phyloP scores from a whole-genome alignment of 2,888 invertebrate species.

The Pogonocherus hispidulus region DNA sequence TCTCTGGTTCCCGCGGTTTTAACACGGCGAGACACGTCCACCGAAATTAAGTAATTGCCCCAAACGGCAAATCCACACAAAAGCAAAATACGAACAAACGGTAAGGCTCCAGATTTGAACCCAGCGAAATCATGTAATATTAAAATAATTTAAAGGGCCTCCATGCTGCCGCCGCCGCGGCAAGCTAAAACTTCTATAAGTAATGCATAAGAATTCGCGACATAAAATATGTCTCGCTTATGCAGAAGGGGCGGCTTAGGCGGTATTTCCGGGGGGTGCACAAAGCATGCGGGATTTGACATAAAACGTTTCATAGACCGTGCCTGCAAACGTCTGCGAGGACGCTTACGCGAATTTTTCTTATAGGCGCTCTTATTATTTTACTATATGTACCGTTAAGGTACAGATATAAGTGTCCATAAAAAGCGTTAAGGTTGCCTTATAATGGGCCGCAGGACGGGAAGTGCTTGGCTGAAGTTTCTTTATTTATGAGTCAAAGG shows the following conservation, averaged over 20 bases:
- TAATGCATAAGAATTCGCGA: slow-evolving; percentile 58
- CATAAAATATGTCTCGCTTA: slow-evolving; percentile 61
- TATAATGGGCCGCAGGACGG: slow-evolving; percentile 19
- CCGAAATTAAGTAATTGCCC: slow-evolving; percentile 31
- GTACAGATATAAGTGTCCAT: slow-evolving; percentile 28
- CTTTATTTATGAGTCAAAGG: slow-evolving; percentile 26
- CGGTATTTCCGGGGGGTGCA: slow-evolving; percentile 46
- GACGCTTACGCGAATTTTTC: slow-evolving; percentile 22
- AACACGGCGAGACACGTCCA: background rate
- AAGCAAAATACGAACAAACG: slow-evolving; percentile 46
- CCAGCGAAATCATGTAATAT: slow-evolving; percentile 65
- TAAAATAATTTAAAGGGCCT: slow-evolving; percentile 66
- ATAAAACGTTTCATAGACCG: slow-evolving; percentile 50
- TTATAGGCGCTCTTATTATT: slow-evolving; percentile 23
- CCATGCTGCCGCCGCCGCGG: slow-evolving; percentile 45
- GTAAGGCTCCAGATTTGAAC: slow-evolving; percentile 63
- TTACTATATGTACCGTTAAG: slow-evolving; percentile 22
- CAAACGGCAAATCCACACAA: slow-evolving; percentile 19
- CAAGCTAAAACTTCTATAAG: slow-evolving; percentile 53
- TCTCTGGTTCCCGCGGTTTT: background rate
- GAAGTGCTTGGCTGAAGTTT: slow-evolving; percentile 2
- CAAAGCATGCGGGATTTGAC: slow-evolving; percentile 58
- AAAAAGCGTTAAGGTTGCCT: slow-evolving; percentile 16
- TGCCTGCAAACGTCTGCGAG: slow-evolving; percentile 10
- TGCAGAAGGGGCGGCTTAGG: slow-evolving; percentile 56